A percentile compares a stretch with the other conserved stretches of the same genome.
Conservation (phyloP, 2,113 vertebrate species). For the Cricetomys ansorgei region DNA sequence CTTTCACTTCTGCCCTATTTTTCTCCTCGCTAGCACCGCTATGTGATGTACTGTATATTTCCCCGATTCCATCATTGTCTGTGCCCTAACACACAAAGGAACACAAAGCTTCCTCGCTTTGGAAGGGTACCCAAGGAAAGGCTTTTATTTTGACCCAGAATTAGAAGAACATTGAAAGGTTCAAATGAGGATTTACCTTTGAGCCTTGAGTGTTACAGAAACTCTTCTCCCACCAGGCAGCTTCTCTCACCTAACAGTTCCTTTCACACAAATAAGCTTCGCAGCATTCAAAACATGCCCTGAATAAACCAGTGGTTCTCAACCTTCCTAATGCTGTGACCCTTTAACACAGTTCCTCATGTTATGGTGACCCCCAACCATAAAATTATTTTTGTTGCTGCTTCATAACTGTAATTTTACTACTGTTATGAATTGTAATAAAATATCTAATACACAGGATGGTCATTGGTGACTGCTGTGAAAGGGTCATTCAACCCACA, state of each 20-base stretch:
- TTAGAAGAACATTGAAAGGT: neutral
- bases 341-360: no score
- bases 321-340: no score
- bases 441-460: no score
- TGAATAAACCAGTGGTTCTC: no score
- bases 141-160: neutral
- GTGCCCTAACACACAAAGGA: neutral
- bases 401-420: no score
- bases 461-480: no score
- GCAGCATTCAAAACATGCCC: neutral
- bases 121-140: neutral
- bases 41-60: neutral
- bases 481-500: no score
- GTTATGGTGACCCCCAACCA: no score
- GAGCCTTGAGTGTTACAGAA: neutral
- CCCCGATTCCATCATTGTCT: neutral
- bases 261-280: neutral
- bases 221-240: neutral
- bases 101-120: neutral
- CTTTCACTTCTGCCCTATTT: neutral
- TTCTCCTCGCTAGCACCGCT: neutral
- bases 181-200: neutral
- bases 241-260: neutral
- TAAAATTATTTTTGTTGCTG: no score
- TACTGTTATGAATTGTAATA: no score